Percentiles rank a stretch among this genome's conserved stretches.
phyloP scores from a whole-genome alignment of 2,888 invertebrate species.

The Mimumesa dahlbomi region DNA sequence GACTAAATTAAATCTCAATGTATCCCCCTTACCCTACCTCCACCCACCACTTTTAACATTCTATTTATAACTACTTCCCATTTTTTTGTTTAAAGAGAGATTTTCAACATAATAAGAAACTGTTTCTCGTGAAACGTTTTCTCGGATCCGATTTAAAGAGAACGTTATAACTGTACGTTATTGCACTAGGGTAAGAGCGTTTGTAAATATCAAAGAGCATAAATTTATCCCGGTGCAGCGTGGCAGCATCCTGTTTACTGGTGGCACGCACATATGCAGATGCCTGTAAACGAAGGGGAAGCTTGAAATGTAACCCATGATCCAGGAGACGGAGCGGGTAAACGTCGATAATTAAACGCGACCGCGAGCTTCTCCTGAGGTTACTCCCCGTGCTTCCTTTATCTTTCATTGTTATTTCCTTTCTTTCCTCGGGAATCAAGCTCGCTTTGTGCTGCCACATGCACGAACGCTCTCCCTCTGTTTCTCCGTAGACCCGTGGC shows the following conservation, averaged over 20 bases:
- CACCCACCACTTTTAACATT: too few relatives aligned
- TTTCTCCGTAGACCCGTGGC: too few relatives aligned
- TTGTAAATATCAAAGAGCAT: not conserved
- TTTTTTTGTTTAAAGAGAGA: too few relatives aligned
- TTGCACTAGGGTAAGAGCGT: not conserved
- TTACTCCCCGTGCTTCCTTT: slow-evolving; percentile 20
- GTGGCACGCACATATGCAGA: not conserved
- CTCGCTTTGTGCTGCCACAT: not conserved
- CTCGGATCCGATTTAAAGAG: too few relatives aligned
- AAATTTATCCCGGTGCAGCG: not conserved
- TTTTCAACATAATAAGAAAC: too few relatives aligned
- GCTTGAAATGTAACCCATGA: not conserved
- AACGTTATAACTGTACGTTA: too few relatives aligned
- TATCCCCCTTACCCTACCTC: too few relatives aligned
- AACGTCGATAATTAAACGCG: slow-evolving; percentile 48
- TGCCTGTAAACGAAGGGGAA: slow-evolving; percentile 10
- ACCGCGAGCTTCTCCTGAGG: slow-evolving; percentile 22
- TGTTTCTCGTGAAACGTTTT: too few relatives aligned
- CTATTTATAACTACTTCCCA: too few relatives aligned
- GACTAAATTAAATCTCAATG: not conserved
- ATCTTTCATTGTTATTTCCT: slow-evolving; percentile 28
- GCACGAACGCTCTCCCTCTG: too few relatives aligned
- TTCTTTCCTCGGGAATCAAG: slow-evolving; percentile 9
- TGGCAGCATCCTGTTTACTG: not conserved
- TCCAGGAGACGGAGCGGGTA: slow-evolving; percentile 22